Percentiles rank a stretch among this genome's conserved stretches.
Conservation (phyloP, 35 echinoderm and acorn worm genomes). For the Stichopus chloronotus region DNA sequence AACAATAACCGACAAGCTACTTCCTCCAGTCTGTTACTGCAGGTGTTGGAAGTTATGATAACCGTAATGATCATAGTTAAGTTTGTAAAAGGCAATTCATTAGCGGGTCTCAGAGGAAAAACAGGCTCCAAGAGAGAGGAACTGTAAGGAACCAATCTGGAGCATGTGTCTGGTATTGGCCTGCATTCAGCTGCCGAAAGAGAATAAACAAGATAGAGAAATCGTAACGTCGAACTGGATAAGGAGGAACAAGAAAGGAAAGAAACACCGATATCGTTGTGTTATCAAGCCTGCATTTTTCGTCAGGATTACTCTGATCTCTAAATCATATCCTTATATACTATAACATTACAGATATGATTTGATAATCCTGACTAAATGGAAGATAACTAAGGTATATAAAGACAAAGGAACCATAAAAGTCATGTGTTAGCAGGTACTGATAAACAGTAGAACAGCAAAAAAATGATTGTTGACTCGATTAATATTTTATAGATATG, state of each 20-base stretch:
- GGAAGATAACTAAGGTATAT: too few species aligned
- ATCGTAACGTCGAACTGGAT: too few species aligned
- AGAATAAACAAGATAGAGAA: background rate
- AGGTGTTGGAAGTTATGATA: background rate
- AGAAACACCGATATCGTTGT: background rate
- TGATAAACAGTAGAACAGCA: too few species aligned
- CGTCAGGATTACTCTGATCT: too few species aligned
- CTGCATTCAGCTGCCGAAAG: background rate
- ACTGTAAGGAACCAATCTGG: background rate
- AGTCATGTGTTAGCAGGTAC: too few species aligned
- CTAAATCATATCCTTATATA: too few species aligned
- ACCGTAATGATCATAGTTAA: background rate
- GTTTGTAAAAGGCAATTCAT: background rate
- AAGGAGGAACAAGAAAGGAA: background rate
- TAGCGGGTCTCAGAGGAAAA: background rate
- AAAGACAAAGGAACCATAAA: too few species aligned
- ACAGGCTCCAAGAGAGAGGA: slow-evolving; percentile 24
- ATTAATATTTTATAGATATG: too few species aligned
- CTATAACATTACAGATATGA: too few species aligned
- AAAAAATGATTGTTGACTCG: too few species aligned
- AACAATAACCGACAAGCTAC: slow-evolving; percentile 29
- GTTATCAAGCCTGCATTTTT: too few species aligned
- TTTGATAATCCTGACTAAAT: too few species aligned
- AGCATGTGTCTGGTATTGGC: background rate
- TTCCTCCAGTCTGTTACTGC: background rate